phyloP scores from a whole-genome alignment of 2,888 invertebrate species.

The Andrena minutula region DNA sequence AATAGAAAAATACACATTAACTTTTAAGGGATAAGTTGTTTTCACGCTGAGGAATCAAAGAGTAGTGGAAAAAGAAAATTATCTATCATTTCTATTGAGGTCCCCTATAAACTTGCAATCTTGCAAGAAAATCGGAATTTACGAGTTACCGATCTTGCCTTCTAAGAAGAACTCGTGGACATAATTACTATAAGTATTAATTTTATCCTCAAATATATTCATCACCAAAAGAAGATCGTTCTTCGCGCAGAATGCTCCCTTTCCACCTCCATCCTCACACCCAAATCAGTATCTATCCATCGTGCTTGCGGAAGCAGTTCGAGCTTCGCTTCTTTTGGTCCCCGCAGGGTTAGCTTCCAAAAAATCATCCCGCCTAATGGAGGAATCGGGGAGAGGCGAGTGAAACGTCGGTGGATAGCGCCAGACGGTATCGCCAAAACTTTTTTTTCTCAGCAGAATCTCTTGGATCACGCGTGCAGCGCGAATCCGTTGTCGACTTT shows the following conservation, averaged over 20 bases:
- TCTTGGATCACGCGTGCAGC: constrained; percentile 30
- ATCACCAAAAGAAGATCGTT: background rate
- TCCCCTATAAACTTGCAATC: too few relatives aligned
- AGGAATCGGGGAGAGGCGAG: background rate
- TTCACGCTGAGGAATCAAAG: too few relatives aligned
- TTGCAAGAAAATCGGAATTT: too few relatives aligned
- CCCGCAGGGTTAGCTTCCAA: constrained; percentile 1
- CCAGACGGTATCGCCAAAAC: constrained; percentile 34
- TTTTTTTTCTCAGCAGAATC: constrained; percentile 20
- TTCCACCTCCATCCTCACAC: background rate
- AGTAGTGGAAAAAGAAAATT: too few relatives aligned
- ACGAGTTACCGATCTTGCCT: too few relatives aligned
- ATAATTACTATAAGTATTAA: too few relatives aligned
- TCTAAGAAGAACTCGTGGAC: too few relatives aligned
- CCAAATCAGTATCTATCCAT: background rate
- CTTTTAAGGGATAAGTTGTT: too few relatives aligned
- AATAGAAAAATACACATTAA: too few relatives aligned
- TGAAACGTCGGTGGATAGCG: background rate
- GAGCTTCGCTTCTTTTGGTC: too few relatives aligned
- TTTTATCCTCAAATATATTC: background rate
- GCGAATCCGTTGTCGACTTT: constrained; percentile 59
- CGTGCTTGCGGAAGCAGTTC: background rate
- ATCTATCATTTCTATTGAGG: too few relatives aligned
- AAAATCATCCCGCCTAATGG: constrained; percentile 33
- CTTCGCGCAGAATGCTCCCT: background rate